phyloP scores from a whole-genome alignment of 2,888 invertebrate genomes.

The Pandemis cinnamomeana region DNA sequence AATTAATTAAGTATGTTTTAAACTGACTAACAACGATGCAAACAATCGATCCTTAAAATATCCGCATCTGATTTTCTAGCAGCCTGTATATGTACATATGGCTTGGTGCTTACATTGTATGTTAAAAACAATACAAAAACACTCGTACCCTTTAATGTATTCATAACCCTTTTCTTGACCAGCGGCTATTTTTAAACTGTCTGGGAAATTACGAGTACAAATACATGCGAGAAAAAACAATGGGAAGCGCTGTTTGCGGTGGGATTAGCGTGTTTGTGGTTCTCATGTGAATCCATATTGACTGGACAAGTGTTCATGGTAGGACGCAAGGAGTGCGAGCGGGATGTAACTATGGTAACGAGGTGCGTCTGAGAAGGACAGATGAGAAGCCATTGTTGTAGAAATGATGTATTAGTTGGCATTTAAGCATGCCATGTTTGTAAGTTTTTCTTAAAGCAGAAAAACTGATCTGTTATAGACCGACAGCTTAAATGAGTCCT shows the following conservation, averaged over 20 bases:
- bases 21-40: too few relatives aligned
- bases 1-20: too few relatives aligned
- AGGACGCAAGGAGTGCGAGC: not conserved
- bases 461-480: too few relatives aligned
- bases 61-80: too few relatives aligned
- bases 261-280: constrained; percentile 76
- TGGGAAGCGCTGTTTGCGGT: constrained; percentile 67
- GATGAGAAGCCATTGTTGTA: too few relatives aligned
- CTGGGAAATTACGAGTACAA: constrained; percentile 30
- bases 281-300: constrained; percentile 59
- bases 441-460: too few relatives aligned
- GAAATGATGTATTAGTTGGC: too few relatives aligned
- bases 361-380: too few relatives aligned
- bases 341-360: not conserved
- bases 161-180: constrained; percentile 28
- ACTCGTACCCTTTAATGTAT: constrained; percentile 20
- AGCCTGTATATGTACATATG: too few relatives aligned
- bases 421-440: too few relatives aligned
- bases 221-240: constrained; percentile 53
- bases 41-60: too few relatives aligned
- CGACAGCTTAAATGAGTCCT: too few relatives aligned
- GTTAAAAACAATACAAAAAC: not conserved
- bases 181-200: constrained; percentile 34
- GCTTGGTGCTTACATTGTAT: not conserved
- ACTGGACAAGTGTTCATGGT: not conserved